These are phyloP conservation scores for Trissoscelio sp. DNA, from an alignment of 2,888 invertebrate species.

Conservation along the genomic window DNA sequence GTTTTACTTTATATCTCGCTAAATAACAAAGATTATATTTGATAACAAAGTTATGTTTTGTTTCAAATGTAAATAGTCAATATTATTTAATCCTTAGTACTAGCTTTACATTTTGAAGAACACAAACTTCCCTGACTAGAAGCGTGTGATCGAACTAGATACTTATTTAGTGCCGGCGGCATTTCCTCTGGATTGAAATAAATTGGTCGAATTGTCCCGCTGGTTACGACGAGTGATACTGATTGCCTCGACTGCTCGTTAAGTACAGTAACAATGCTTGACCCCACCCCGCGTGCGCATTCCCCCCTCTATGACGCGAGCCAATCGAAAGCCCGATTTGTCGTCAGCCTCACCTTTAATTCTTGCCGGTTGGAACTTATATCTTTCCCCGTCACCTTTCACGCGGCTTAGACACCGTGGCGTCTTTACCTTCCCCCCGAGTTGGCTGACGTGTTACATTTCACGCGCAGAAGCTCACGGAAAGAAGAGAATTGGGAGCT, in stretches of 20 bases:
- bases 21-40: no score
- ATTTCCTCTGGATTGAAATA: slow-evolving; percentile 80
- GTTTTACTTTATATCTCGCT: no score
- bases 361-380: slow-evolving; percentile 26
- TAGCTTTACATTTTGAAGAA: no score
- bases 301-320: slow-evolving; percentile 54
- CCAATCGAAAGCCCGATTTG: slow-evolving; percentile 60
- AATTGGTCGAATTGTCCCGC: slow-evolving; percentile 81
- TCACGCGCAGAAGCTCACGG: slow-evolving; percentile 54
- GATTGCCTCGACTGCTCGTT: slow-evolving; percentile 80
- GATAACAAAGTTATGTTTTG: no score
- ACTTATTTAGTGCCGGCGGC: slow-evolving; percentile 75
- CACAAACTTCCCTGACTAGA: no score
- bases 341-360: slow-evolving; percentile 31
- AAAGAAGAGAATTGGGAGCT: slow-evolving; percentile 37
- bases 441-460: slow-evolving; percentile 46
- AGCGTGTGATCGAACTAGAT: slow-evolving; percentile 77
- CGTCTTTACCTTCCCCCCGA: slow-evolving; percentile 15
- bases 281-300: slow-evolving; percentile 70
- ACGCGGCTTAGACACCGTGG: background rate
- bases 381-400: slow-evolving; percentile 23
- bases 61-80: no score
- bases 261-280: slow-evolving; percentile 79
- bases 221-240: slow-evolving; percentile 74
- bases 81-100: no score